Evolutionary conservation across 1,140 invertebrate genomes (phyloP), one percentile per base, ranked within the genome.

Genomic region (Bombus breviceps): DNA sequence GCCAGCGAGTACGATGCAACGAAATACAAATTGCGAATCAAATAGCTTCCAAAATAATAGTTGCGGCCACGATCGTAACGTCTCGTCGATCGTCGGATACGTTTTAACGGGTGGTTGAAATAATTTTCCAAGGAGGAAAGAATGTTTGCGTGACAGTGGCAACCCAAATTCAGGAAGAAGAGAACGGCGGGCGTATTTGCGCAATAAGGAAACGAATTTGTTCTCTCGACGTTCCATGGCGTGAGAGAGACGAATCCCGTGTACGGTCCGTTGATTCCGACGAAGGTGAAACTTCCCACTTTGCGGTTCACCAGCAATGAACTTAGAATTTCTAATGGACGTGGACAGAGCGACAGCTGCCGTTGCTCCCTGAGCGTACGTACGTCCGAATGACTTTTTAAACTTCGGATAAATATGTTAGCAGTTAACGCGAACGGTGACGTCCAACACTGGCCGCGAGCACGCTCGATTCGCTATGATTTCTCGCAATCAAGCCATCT

Each of bases 311-410:
- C 88, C 86, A 57, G 41, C 89, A 86, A 90, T 90, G 88, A 90
- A 90, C 89, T 90, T 90, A 83, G 88, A 90, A 89, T 90, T 89
- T 89, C 88, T 90, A 90, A 90, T 90, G 72, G 71, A 74, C 82
- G 82, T 62, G 88, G 80, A 89, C 88, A 66, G 74, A 32, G 62
- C 47, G 6, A 28, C 81, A n/a, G 62, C 64, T 37, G 34, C 32
- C 39, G 32, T 53, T 28, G 28, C n/a, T 68, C 37, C 75, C 43
- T 34, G 47, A 34, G 37, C 18, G 68, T 79, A 34, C 13, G 74
- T 87, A 77, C 83, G 78, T 75, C 12, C 84, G 62, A 76, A 86
- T 81, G 83, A 89, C 85, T 89, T 89, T 89, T 85, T 85, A 80
- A 85, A 85, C 66, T 85, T 80, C 10, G 83, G 68, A 73, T 85